Conservation (phyloP, 2,888 invertebrate species). For the Drosophila cognata region DNA sequence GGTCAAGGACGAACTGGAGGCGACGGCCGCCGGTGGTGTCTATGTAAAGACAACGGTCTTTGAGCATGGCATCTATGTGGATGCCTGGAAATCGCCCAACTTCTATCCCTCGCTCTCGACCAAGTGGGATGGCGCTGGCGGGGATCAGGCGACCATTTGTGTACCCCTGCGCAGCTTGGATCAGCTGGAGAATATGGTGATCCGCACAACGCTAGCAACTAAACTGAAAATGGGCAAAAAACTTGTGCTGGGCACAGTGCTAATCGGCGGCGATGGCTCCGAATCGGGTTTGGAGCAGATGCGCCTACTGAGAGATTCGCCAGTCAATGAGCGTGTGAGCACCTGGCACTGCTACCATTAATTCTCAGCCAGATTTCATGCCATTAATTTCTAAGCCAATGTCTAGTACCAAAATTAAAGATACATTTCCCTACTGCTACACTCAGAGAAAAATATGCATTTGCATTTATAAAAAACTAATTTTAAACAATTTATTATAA, state of each 20-base stretch:
- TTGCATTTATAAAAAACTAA: background rate
- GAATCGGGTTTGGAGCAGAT: slow-evolving; percentile 81
- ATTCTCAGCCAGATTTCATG: slow-evolving; percentile 9
- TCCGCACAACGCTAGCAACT: slow-evolving; percentile 83
- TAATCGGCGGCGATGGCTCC: slow-evolving; percentile 66
- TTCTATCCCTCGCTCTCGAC: slow-evolving; percentile 92
- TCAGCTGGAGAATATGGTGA: slow-evolving; percentile 80
- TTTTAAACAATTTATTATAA: background rate
- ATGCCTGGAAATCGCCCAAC: slow-evolving; percentile 90
- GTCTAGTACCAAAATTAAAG: slow-evolving; percentile 17
- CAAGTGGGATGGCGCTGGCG: slow-evolving; percentile 87
- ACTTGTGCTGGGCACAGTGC: slow-evolving; percentile 83
- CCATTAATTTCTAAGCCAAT: slow-evolving; percentile 32
- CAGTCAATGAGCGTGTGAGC: slow-evolving; percentile 78
- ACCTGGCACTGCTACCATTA: slow-evolving; percentile 84
- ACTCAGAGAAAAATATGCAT: background rate
- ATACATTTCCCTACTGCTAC: background rate
- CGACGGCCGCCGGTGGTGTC: slow-evolving; percentile 86
- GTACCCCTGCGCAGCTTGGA: slow-evolving; percentile 80
- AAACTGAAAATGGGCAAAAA: slow-evolving; percentile 84
- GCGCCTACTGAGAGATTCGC: slow-evolving; percentile 69
- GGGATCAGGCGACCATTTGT: slow-evolving; percentile 81
- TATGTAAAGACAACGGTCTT: slow-evolving; percentile 92
- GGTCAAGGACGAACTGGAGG: slow-evolving; percentile 84
- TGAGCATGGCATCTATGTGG: slow-evolving; percentile 87